phyloP scores from a whole-genome alignment of 2,113 vertebrate species.

The Paedocypris sp. region DNA sequence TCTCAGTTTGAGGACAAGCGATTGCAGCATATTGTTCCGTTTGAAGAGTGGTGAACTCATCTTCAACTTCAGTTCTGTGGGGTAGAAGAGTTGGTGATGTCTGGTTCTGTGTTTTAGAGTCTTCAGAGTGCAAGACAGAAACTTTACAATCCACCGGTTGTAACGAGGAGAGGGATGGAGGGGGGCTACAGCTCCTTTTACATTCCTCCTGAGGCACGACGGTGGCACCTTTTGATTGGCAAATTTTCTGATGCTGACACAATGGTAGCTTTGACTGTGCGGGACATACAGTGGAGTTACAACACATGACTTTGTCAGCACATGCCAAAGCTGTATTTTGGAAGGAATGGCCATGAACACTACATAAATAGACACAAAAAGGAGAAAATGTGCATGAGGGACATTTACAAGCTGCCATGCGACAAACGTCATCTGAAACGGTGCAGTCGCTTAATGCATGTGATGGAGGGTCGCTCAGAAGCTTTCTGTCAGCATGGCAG shows the following conservation, averaged over 20 bases:
- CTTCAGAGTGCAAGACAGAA: slow-evolving; percentile 52
- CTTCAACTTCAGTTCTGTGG: slow-evolving; percentile 54
- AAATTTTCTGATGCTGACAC: slow-evolving; percentile 48
- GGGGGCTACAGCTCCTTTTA: slow-evolving; percentile 68
- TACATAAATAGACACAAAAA: slow-evolving; percentile 65
- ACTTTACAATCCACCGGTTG: slow-evolving; percentile 58
- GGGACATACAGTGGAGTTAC: slow-evolving; percentile 54
- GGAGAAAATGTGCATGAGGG: slow-evolving; percentile 51
- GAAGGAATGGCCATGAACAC: slow-evolving; percentile 66
- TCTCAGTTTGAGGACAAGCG: slow-evolving; percentile 41
- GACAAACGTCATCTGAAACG: slow-evolving; percentile 58
- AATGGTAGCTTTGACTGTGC: slow-evolving; percentile 55
- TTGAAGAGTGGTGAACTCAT: neutral
- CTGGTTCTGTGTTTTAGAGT: slow-evolving; percentile 49
- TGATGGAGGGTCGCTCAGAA: slow-evolving; percentile 29
- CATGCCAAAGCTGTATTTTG: slow-evolving; percentile 60
- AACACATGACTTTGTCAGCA: slow-evolving; percentile 57
- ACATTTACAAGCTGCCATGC: slow-evolving; percentile 60
- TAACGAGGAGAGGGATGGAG: slow-evolving; percentile 79
- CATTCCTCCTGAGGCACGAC: slow-evolving; percentile 36
- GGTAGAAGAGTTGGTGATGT: slow-evolving; percentile 71
- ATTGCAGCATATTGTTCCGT: slow-evolving; percentile 20
- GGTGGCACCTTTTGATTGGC: slow-evolving; percentile 37
- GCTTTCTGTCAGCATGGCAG: slow-evolving; percentile 52
- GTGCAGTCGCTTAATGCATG: slow-evolving; percentile 51